Evolutionary conservation across 2,113 vertebrate species (phyloP), one percentile per base, ranked within the genome.

Genomic region (Micromys minutus): DNA sequence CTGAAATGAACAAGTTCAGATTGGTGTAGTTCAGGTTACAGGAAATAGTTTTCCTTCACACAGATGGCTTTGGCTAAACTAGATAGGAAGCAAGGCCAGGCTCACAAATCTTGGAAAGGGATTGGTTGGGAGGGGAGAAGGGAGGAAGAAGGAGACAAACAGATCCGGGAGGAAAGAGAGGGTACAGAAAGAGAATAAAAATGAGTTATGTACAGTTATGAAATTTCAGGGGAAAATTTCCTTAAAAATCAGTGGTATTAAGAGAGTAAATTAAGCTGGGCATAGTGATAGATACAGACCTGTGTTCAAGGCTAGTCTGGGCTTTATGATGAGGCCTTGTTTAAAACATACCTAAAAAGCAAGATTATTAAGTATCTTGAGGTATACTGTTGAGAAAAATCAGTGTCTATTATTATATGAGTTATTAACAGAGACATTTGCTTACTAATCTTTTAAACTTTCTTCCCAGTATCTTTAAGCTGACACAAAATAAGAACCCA

Each of bases 371-470:
- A 31, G 24, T 84, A 29, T 84, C 57, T 36, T 39, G 7, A 95
- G 29, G n/a, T 79, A 74, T n/a, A 1, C 26, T 84, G 81, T 52
- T 90, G 61, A 91, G 65, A 7, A 75, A 75, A 71, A 81, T 96
- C 63, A 87, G 31, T 84, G 26, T 65, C 9, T 39, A 17, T 76
- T 85, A 77, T 29, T 89, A 42, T 52, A 11, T 71, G 86, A 91
- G 17, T 72, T 59, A 71, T 76, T 6, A 45, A 7, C 16, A 59
- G 24, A 83, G 31, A 2, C 94, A 22, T 87, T 95, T 91, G 76
- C 81, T 91, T 89, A 55, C 16, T n/a, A 61, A 36, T 93, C 45
- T 29, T 97, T 96, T 85, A 42, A 83, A 57, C 57, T 52, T 63
- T 83, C 36, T 93, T 61, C 22, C 21, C 26, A 42, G 19, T 81